Conservation (phyloP, 1,140 invertebrate genomes). For the Stegodyphus dumicola region DNA sequence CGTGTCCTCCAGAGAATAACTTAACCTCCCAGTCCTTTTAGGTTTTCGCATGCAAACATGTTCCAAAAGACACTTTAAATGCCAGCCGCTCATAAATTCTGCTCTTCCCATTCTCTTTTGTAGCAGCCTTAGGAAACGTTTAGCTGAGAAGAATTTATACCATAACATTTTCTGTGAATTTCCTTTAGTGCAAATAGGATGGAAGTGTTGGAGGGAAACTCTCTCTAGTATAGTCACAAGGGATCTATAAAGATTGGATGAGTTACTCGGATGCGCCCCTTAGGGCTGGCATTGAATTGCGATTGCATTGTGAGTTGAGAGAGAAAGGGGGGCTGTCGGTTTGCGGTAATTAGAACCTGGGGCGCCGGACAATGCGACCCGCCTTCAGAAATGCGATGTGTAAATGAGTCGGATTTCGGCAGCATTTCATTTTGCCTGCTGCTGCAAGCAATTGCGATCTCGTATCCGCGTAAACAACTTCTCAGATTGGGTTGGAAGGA, state of each 20-base stretch:
- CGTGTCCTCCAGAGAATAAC: too few species aligned
- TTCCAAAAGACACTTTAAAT: background rate
- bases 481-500: too few species aligned
- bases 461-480: background rate
- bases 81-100: too few species aligned
- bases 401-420: slow-evolving; percentile 41
- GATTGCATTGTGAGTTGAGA: background rate
- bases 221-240: too few species aligned
- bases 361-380: slow-evolving; percentile 40
- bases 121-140: too few species aligned
- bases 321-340: slow-evolving; percentile 18
- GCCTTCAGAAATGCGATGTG: background rate
- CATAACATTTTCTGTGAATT: too few species aligned
- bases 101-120: too few species aligned
- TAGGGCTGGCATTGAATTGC: slow-evolving; percentile 17
- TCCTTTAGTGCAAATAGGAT: too few species aligned
- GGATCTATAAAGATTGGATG: slow-evolving; percentile 1
- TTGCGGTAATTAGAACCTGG: slow-evolving; percentile 51
- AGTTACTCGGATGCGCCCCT: background rate
- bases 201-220: too few species aligned
- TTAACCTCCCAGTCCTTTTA: too few species aligned
- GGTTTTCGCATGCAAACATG: background rate
- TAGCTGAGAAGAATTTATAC: too few species aligned
- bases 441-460: background rate
- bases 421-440: slow-evolving; percentile 27